Evolutionary conservation across 2,888 invertebrate genomes (phyloP).

Genomic region (Apamea sordens): DNA sequence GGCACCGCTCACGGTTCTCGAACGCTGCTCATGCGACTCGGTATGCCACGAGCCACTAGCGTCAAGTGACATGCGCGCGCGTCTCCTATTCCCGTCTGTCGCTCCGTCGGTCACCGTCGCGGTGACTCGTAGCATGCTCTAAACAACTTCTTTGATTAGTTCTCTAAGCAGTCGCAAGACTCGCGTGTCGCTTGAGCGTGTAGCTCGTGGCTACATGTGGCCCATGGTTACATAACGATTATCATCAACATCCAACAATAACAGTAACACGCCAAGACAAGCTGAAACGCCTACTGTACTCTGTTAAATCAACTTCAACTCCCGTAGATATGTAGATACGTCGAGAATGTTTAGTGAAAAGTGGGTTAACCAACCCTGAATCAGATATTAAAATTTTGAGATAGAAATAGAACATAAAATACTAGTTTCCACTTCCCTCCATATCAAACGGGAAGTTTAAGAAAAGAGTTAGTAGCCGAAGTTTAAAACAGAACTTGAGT

Average conservation of each 20-base stretch:
- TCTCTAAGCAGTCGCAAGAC: not conserved
- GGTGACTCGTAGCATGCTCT: not conserved
- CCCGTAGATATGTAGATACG: too few species aligned
- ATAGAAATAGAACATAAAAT: too few species aligned
- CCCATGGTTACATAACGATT: not conserved
- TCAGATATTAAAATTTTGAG: not conserved
- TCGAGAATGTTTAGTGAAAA: too few species aligned
- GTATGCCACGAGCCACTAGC: too few species aligned
- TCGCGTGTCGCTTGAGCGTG: not conserved
- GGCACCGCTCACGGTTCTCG: not conserved
- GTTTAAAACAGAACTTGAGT: not conserved
- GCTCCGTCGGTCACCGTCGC: not conserved
- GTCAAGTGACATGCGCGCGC: not conserved
- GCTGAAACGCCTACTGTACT: not conserved
- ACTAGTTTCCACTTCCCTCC: not conserved
- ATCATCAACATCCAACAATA: not conserved
- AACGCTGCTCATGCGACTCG: not conserved
- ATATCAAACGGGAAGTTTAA: not conserved
- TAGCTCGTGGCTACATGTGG: not conserved
- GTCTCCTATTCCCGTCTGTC: not conserved
- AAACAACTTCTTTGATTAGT: not conserved
- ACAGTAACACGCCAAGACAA: not conserved
- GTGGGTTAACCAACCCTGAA: not conserved
- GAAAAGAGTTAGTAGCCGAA: not conserved
- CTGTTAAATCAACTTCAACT: not conserved